Percentiles rank a stretch among this genome's conserved stretches.
These are phyloP conservation scores for Spodoptera frugiperda DNA, from an alignment of 1,140 invertebrate genomes.

Conservation along the genomic window DNA sequence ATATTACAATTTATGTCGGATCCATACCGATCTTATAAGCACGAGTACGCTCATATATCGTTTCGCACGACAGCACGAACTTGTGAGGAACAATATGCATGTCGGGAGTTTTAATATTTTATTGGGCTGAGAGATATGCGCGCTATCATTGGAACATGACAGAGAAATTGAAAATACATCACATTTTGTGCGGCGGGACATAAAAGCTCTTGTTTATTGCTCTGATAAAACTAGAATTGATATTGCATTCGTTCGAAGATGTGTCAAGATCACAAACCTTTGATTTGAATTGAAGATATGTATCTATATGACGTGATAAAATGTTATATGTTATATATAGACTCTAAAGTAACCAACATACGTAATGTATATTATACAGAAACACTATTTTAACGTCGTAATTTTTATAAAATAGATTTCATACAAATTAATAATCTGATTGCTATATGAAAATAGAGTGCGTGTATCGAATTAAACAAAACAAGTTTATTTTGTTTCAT, in stretches of 20 bases:
- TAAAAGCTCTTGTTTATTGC: slow-evolving; percentile 51
- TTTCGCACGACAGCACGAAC: slow-evolving; percentile 20
- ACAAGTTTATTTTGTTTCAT: no score
- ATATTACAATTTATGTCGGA: slow-evolving; percentile 38
- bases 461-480: no score
- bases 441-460: no score
- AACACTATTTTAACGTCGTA: no score
- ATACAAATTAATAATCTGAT: no score
- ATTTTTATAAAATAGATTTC: no score
- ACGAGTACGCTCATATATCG: slow-evolving; percentile 45
- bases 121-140: slow-evolving; percentile 55
- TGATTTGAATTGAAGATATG: background rate
- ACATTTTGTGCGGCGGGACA: slow-evolving; percentile 41
- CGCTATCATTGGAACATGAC: slow-evolving; percentile 55
- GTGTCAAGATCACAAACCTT: background rate
- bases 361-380: no score
- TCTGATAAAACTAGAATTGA: slow-evolving; percentile 46
- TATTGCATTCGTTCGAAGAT: slow-evolving; percentile 27
- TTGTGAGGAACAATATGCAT: slow-evolving; percentile 57
- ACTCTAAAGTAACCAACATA: no score
- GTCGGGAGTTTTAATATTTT: slow-evolving; percentile 60
- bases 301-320: background rate
- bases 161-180: slow-evolving; percentile 58
- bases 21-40: slow-evolving; percentile 32
- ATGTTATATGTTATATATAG: background rate